Percentiles rank a stretch among this genome's conserved stretches.
Conservation (phyloP, 2,888 invertebrate species). For the Macrosiphum euphorbiae region DNA sequence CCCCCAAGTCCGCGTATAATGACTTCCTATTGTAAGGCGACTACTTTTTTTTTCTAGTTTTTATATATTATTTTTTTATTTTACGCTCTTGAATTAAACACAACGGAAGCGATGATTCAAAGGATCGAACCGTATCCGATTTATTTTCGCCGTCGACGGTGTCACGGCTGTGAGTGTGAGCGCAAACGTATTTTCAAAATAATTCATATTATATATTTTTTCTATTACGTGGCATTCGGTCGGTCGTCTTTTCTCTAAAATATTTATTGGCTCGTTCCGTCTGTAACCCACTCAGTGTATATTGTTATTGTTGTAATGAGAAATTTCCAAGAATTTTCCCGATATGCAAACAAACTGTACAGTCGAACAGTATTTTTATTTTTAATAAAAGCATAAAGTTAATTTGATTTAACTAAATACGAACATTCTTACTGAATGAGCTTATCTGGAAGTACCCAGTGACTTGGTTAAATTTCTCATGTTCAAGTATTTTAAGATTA, state of each 20-base stretch:
- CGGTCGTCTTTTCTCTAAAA: background rate
- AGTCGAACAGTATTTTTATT: background rate
- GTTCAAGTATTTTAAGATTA: background rate
- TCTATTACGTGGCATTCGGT: background rate
- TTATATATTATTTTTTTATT: background rate
- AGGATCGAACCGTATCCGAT: background rate
- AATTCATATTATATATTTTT: slow-evolving; percentile 17
- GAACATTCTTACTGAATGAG: background rate
- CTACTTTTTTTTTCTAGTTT: background rate
- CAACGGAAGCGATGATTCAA: slow-evolving; percentile 51
- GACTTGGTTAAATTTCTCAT: background rate
- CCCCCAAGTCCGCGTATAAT: slow-evolving; percentile 7
- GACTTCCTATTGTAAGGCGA: slow-evolving; percentile 12
- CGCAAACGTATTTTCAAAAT: background rate
- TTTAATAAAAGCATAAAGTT: background rate
- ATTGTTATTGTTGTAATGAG: background rate
- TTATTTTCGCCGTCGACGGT: background rate
- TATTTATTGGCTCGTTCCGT: background rate
- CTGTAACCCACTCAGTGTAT: background rate
- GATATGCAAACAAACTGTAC: background rate
- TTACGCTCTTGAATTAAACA: slow-evolving; percentile 38
- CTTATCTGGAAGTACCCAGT: background rate
- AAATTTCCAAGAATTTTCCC: background rate
- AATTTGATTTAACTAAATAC: slow-evolving; percentile 1
- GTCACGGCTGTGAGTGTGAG: background rate